Conservation (phyloP, 2,113 vertebrate species). For the Cyanoliseus patagonus region DNA sequence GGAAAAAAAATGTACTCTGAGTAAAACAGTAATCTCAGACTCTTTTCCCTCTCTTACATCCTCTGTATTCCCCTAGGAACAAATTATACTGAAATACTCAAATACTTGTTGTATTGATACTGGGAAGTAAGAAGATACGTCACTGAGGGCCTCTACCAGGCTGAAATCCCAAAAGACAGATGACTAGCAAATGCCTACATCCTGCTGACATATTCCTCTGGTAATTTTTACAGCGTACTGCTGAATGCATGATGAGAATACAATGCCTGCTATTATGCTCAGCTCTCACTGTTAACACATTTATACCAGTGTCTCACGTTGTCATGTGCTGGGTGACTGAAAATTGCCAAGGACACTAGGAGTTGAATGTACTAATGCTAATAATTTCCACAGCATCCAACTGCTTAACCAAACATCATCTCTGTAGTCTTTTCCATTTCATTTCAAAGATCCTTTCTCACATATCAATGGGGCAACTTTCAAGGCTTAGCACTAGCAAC, state of each 20-base stretch:
- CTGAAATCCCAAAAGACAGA: slow-evolving; percentile 44
- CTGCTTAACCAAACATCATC: not conserved
- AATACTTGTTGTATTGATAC: slow-evolving; percentile 11
- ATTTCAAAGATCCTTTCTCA: not conserved
- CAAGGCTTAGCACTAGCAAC: not conserved
- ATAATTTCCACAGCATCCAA: not conserved
- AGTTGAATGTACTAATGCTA: not conserved
- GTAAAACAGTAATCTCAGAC: not conserved
- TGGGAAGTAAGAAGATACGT: not conserved
- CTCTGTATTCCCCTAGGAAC: not conserved
- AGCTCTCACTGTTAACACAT: not conserved
- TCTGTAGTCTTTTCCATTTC: not conserved
- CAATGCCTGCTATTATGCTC: slow-evolving; percentile 5
- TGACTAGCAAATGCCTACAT: slow-evolving; percentile 39
- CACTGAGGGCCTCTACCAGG: not conserved
- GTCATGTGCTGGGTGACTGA: not conserved
- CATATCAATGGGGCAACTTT: not conserved
- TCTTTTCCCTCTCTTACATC: not conserved
- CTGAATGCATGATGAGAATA: not conserved
- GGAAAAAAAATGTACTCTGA: fast-evolving
- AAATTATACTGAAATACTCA: slow-evolving; percentile 33
- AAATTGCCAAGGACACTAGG: not conserved
- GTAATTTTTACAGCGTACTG: slow-evolving; percentile 4
- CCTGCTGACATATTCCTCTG: slow-evolving; percentile 23
- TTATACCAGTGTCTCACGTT: not conserved